Conservation (phyloP, 2,113 vertebrate species). For the Machaerirhynchus nigripectus region DNA sequence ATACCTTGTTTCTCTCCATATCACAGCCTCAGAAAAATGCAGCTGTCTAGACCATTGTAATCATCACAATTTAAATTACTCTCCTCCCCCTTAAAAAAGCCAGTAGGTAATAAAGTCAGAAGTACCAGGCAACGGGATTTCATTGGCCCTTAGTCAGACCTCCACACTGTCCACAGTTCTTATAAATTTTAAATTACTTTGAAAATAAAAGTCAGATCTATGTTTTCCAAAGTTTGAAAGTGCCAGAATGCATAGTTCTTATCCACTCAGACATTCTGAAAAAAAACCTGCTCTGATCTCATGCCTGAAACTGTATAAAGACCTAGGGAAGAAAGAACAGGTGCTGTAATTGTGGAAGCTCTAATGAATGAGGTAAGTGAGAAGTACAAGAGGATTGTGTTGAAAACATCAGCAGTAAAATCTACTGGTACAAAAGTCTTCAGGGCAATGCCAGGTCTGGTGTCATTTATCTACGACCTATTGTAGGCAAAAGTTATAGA, state of each 20-base stretch:
- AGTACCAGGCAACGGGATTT: neutral
- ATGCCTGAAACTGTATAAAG: neutral
- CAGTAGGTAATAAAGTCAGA: neutral
- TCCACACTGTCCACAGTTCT: neutral
- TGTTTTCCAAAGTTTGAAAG: neutral
- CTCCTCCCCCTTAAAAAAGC: accelerated
- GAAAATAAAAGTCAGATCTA: neutral
- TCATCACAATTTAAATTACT: neutral
- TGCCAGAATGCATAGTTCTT: neutral
- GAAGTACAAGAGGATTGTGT: neutral
- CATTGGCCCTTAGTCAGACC: neutral
- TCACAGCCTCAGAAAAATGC: neutral
- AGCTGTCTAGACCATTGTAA: neutral
- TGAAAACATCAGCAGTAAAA: neutral
- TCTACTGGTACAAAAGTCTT: neutral
- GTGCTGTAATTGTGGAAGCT: neutral
- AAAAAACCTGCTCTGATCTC: neutral
- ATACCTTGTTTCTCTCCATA: neutral
- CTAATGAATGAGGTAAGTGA: neutral
- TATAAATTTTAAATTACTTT: neutral
- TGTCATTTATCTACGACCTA: neutral
- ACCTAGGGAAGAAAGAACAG: neutral
- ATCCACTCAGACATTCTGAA: neutral
- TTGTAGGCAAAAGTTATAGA: neutral
- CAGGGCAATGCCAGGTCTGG: neutral